These are phyloP conservation scores for Lutraria lutraria DNA, from an alignment of 2,888 invertebrate genomes.

Conservation along the genomic window DNA sequence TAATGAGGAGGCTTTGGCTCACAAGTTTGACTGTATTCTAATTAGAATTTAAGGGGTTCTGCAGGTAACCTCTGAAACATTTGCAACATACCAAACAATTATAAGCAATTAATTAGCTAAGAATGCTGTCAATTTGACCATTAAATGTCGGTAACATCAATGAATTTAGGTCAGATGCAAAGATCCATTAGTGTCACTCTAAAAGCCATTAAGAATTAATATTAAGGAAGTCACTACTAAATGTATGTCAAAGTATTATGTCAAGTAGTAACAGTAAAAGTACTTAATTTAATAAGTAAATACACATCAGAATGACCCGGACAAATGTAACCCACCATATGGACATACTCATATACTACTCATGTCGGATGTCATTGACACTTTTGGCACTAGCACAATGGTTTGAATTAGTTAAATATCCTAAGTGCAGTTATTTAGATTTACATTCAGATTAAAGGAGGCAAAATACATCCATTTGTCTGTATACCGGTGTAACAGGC, in stretches of 20 bases:
- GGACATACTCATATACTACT: neutral
- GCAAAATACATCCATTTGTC: no score
- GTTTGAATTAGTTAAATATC: no score
- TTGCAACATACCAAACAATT: neutral
- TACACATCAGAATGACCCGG: neutral
- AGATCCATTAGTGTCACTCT: slow-evolving; percentile 12
- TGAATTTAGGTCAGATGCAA: neutral
- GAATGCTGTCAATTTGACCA: slow-evolving; percentile 14
- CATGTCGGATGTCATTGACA: slow-evolving; percentile 14
- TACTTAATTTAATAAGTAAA: slow-evolving; percentile 8
- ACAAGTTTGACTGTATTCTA: no score
- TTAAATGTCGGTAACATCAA: slow-evolving; percentile 11
- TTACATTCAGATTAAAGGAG: no score
- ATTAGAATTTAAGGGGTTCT: no score
- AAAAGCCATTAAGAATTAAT: slow-evolving; percentile 17
- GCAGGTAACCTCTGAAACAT: neutral
- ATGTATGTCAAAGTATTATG: neutral
- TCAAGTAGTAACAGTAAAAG: neutral
- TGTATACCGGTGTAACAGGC: no score
- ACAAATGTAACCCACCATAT: neutral
- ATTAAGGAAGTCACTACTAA: slow-evolving; percentile 7
- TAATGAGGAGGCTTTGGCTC: no score
- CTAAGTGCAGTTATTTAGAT: no score
- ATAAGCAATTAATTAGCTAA: slow-evolving; percentile 11
- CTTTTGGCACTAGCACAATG: neutral